Percentiles rank a stretch among this genome's conserved stretches.
Conservation (phyloP, 1,140 invertebrate species). For the Drosophila rufa region DNA sequence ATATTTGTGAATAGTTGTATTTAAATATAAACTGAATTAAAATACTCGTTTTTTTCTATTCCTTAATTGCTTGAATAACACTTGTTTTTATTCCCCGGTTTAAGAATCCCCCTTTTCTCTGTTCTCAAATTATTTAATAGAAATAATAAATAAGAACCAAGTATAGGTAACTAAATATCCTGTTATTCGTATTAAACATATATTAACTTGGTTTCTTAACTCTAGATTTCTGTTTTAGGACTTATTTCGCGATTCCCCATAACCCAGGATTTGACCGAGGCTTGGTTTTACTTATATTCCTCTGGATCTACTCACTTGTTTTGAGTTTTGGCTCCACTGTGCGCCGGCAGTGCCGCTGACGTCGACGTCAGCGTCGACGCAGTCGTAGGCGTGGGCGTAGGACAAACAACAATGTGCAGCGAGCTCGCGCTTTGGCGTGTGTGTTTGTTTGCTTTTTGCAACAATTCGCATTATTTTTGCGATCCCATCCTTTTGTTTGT, state of each 20-base stretch:
- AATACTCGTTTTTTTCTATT: too few relatives aligned
- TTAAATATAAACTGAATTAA: too few relatives aligned
- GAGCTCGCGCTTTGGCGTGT: slow-evolving; percentile 31
- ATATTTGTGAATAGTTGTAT: too few relatives aligned
- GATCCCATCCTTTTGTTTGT: slow-evolving; percentile 31
- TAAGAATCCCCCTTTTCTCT: too few relatives aligned
- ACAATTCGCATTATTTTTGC: slow-evolving; percentile 45
- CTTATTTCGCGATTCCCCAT: too few relatives aligned
- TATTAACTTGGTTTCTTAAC: not conserved
- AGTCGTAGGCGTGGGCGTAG: slow-evolving; percentile 27
- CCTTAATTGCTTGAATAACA: too few relatives aligned
- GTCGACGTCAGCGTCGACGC: slow-evolving; percentile 34
- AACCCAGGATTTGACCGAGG: too few relatives aligned
- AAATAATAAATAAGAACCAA: not conserved
- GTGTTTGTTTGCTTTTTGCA: slow-evolving; percentile 43
- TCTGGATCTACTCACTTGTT: slow-evolving; percentile 32
- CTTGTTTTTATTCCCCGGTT: too few relatives aligned
- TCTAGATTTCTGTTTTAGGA: not conserved
- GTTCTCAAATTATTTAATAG: not conserved
- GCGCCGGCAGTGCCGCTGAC: slow-evolving; percentile 24
- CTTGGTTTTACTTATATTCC: not conserved
- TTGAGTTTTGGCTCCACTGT: slow-evolving; percentile 34
- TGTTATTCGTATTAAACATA: not conserved
- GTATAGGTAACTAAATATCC: not conserved
- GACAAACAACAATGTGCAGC: slow-evolving; percentile 26